phyloP scores from a whole-genome alignment of 1,140 invertebrate genomes.

The Goniozus legneri region DNA sequence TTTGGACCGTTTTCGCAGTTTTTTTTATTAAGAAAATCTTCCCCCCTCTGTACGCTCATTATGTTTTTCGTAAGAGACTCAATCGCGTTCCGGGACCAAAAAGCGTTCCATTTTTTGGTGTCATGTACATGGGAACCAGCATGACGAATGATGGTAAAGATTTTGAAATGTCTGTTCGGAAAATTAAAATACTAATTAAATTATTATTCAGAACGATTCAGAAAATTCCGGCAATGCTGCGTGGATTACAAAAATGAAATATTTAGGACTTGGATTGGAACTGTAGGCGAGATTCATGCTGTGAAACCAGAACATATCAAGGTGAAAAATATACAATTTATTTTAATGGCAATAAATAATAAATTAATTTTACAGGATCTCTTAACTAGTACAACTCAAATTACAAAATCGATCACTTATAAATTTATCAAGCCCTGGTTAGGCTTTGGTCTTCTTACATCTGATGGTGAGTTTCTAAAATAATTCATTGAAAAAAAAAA shows the following conservation, averaged over 20 bases:
- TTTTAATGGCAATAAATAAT: neutral
- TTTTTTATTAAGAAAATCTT: neutral
- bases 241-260: constrained; percentile 21
- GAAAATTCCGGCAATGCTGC: constrained; percentile 21
- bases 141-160: constrained; percentile 22
- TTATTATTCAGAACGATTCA: constrained; percentile 19
- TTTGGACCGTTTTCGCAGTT: neutral
- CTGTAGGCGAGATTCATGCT: constrained; percentile 22
- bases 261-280: constrained; percentile 25
- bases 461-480: constrained; percentile 49
- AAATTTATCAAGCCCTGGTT: constrained; percentile 64
- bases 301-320: constrained; percentile 30
- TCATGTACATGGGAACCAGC: constrained; percentile 3
- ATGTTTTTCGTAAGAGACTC: constrained; percentile 7
- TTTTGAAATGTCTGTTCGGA: constrained; percentile 47
- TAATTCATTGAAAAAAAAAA: neutral
- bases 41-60: constrained; percentile 2
- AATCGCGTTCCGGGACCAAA: constrained; percentile 23
- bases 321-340: constrained; percentile 13
- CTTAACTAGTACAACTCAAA: constrained; percentile 47
- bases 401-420: constrained; percentile 67
- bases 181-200: neutral
- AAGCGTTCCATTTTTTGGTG: constrained; percentile 19
- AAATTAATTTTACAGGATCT: constrained; percentile 26
- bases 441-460: constrained; percentile 63